Conservation (phyloP, 2,113 vertebrate genomes). For the Sapayoa aenigma region DNA sequence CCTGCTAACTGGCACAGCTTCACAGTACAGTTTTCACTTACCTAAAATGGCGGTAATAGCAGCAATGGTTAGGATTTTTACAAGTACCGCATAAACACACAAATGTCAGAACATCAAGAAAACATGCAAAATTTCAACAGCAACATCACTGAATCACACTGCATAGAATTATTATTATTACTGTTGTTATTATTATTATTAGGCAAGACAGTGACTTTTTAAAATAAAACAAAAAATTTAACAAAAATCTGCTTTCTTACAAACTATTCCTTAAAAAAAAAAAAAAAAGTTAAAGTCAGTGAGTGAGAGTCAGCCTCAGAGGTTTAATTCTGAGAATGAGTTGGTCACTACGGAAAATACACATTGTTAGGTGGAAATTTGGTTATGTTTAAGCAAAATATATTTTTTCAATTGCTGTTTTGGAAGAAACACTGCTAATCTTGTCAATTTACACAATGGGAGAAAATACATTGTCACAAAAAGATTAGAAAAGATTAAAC, state of each 20-base stretch:
- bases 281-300: conserved; percentile 16
- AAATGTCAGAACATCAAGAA: conserved; percentile 44
- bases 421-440: conserved; percentile 21
- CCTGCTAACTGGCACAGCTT: conserved; percentile 51
- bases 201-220: conserved; percentile 56
- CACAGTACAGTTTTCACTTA: conserved; percentile 32
- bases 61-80: conserved; percentile 66
- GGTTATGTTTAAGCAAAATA: neutral
- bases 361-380: conserved; percentile 46
- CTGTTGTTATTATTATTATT: conserved; percentile 23
- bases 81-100: conserved; percentile 51
- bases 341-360: conserved; percentile 13
- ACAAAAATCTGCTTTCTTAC: conserved; percentile 16
- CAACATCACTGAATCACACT: conserved; percentile 60
- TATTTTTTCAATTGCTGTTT: neutral
- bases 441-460: conserved; percentile 45
- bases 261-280: conserved; percentile 48
- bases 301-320: conserved; percentile 26
- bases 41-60: conserved; percentile 50
- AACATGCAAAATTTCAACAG: conserved; percentile 71
- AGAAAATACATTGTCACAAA: conserved; percentile 44
- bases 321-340: conserved; percentile 20
- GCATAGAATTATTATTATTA: conserved; percentile 65
- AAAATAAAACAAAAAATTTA: conserved; percentile 16
- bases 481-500: conserved; percentile 59